These are phyloP conservation scores for Listrodromus nycthemerus DNA, from an alignment of 2,888 invertebrate genomes.

Conservation along the genomic window DNA sequence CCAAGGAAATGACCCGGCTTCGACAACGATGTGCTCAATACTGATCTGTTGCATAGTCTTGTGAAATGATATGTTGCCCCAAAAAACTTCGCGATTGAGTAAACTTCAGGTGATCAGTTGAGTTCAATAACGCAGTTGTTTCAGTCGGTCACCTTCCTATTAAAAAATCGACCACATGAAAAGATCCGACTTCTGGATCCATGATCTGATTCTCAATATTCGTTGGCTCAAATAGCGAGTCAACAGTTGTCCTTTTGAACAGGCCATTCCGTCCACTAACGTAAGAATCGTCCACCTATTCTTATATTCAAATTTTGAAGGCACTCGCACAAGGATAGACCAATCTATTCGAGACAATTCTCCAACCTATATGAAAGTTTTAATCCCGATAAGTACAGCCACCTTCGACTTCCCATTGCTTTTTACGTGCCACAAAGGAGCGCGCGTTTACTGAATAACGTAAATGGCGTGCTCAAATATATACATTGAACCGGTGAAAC, in stretches of 20 bases:
- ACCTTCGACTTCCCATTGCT: slow-evolving; percentile 16
- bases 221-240: no score
- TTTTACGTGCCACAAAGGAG: background rate
- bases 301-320: background rate
- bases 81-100: no score
- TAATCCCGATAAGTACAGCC: slow-evolving; percentile 11
- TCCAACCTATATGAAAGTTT: slow-evolving; percentile 19
- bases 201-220: no score
- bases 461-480: background rate
- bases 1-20: slow-evolving; percentile 16
- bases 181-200: no score
- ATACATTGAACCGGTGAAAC: slow-evolving; percentile 4
- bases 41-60: background rate
- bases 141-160: no score
- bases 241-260: no score
- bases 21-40: background rate
- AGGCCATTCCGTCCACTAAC: no score
- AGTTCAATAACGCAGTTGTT: no score
- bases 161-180: no score
- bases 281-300: background rate
- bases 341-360: no score
- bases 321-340: background rate
- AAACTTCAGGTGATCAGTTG: no score
- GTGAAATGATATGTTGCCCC: background rate
- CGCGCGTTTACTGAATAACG: slow-evolving; percentile 13